Evolutionary conservation across 1,140 invertebrate genomes (phyloP).

Genomic region (Dufourea novaeangliae): DNA sequence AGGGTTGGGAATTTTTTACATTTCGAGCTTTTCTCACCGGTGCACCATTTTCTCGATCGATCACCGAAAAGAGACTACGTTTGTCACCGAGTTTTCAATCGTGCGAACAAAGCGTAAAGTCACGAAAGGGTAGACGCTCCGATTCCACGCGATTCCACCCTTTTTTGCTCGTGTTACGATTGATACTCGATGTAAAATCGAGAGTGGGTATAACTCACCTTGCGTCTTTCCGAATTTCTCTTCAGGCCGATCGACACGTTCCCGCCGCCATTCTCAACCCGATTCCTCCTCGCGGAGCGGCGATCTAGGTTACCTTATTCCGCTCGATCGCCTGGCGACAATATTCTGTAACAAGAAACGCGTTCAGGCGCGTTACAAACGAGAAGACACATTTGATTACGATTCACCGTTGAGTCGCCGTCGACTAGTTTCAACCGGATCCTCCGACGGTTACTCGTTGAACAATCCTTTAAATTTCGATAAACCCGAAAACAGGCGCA

Average conservation of each 20-base stretch:
- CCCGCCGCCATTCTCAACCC: slow-evolving; percentile 70
- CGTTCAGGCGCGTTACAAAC: neutral
- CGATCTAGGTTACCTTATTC: slow-evolving; percentile 6
- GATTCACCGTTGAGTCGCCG: neutral
- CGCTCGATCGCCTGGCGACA: neutral
- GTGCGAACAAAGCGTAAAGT: no score
- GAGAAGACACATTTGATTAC: neutral
- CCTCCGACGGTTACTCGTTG: no score
- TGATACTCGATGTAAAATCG: neutral
- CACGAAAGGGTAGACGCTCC: no score
- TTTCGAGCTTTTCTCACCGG: no score
- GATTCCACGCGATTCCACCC: no score
- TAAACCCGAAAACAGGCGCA: neutral
- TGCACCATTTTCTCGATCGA: no score
- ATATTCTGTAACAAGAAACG: slow-evolving; percentile 28
- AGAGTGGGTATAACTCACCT: slow-evolving; percentile 45
- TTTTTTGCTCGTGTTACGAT: no score
- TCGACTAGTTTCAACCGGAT: neutral
- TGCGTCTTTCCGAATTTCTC: slow-evolving; percentile 39
- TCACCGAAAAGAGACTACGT: no score
- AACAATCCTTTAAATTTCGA: neutral
- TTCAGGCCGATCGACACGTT: slow-evolving; percentile 70
- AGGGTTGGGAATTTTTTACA: no score
- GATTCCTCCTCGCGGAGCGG: slow-evolving; percentile 53
- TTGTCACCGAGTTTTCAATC: no score